Base-by-base conservation (phyloP, 2,888 invertebrate genomes). In the Microchrysa polita region DNA sequence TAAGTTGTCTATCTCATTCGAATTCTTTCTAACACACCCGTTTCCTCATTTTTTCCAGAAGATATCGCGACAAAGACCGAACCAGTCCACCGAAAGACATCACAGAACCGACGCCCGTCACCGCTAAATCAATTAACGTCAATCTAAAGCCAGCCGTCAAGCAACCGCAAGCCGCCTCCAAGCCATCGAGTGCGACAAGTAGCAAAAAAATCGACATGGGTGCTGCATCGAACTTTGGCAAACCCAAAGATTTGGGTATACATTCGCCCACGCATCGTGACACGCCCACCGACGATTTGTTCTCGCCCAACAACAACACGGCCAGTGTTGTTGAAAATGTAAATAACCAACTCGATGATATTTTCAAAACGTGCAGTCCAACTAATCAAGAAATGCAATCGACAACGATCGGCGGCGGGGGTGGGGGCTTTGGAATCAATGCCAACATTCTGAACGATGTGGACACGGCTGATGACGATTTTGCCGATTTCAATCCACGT, bases 151-250 rank as follows among this genome's bases (percentile, higher is more conserved):
- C 72, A 48, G 42, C 48, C n/a, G 77, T 55, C 0, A 78, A 71
- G 75, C 80, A 74, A 78, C 79, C 65, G 86, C 79, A 60, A 60
- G 27, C 27, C 27, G 27, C 27, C 27, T 44, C 65, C 44, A 61
- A 61, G 40, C 12, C 48, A 48, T 2, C 12, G 2, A 7, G 20
- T 14, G 52, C 20, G 83, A 79, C 81, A 83, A 86, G 86, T 2
- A 83, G 82, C 73, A 88, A 88, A 82, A 88, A 86, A 80, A 88
- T 89, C n/a, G 88, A 89, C 76, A 81, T 89, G 73, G 89, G 89
- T 72, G 92, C 92, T 52, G 92, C 92, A 4, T 90, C 90, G 1
- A 88, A 87, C 79, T 92, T 90, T 80, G 91, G 90, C n/a, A 88
- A 88, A 80, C 86, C 78, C 1, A 76, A 74, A 73, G 79, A 78